Base-by-base conservation (phyloP, 2,113 vertebrate species). In the Hipposideros armiger region DNA sequence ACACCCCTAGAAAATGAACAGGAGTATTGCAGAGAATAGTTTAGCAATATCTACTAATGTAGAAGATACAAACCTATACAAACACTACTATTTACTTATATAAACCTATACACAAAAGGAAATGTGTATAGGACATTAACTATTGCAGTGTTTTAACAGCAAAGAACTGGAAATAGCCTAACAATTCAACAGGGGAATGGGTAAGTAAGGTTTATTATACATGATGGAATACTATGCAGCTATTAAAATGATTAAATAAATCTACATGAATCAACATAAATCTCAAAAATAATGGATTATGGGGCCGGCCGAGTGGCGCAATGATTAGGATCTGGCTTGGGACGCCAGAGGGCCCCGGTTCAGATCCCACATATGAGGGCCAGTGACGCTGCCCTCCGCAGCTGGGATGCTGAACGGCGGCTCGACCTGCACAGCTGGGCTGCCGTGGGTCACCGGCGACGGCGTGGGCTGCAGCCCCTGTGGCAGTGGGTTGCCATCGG, bases 1-100 rank as follows among this genome's bases (percentile, higher is more conserved):
- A 47, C 7, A 94, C 20, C 30, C 20, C 36, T 90, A 86, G 67
- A 88, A 96, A 96, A 84, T 70, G 10, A 91, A 9, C 32, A 89
- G 22, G 26, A 76, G 11, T 62, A 78, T 1, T 73, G 10, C 10
- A 9, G 60, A 11, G 60, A 90, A 47, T 87, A 90, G 22, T 58
- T 16, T 62, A 36, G 32, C 32, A 66, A 2, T 64, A 64, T 54
- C 72, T 67, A 54, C 28, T 70, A 32, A 80, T 60, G n/a, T 26
- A 64, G 30, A 73, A 92, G 11, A 78, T 83, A n/a, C 36, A 73
- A 47, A 36, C n/a, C 11, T 50, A 50, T 50, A 50, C 47, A 50
- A 13, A 60, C 17, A 54, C 2, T 74, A 95, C n/a, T 70, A 1
- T 86, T 89, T 88, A 86, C 45, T 58, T 70, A 89, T 22, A 78